Evolutionary conservation across 2,113 vertebrate species (phyloP), one percentile per base, ranked within the genome.

Genomic region (Vicugna pacos): DNA sequence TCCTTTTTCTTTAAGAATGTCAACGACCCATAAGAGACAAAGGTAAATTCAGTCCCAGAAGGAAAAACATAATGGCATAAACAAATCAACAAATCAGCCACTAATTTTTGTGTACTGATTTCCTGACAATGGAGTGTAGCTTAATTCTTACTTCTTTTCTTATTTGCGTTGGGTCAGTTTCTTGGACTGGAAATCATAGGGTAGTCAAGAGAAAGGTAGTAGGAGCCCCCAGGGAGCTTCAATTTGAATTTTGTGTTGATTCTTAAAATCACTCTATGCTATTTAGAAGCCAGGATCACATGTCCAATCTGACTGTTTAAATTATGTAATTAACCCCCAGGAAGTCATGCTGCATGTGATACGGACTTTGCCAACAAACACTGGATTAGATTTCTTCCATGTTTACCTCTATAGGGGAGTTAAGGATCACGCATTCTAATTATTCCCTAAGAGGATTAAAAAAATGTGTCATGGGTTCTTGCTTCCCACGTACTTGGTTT

Each of bases 1-100:
- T 91, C 56, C 83, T 93, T 92, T 95, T 28, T 79, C n/a, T 75
- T 72, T 93, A 67, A 93, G 86, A 81, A 94, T 48, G 83, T 79
- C 79, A 94, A 81, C 2, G 30, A 93, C 92, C 46, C 89, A 64
- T 86, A 89, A 75, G 50, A 46, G 52, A 83, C 17, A 86, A 89
- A 95, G 73, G n/a, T 97, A 97, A 96, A 97, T 92, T 70, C 30
- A 48, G 60, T 94, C 60, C 50, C 76, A 84, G 60, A 95, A 96
- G 87, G 87, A 90, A 93, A 96, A 94, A 58, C 28, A 76, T 91
- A 94, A 97, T 76, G 58, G 17, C 9, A 48, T 42, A 52, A 62
- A 77, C 14, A 83, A 82, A 82, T 32, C n/a, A 88, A 67, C 35
- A 89, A 89, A 13, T 14, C 42, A 89, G 52, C 56, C 54, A 62